Evolutionary conservation across 2,113 vertebrate genomes (phyloP).

Genomic region (Malaclemys terrapin): DNA sequence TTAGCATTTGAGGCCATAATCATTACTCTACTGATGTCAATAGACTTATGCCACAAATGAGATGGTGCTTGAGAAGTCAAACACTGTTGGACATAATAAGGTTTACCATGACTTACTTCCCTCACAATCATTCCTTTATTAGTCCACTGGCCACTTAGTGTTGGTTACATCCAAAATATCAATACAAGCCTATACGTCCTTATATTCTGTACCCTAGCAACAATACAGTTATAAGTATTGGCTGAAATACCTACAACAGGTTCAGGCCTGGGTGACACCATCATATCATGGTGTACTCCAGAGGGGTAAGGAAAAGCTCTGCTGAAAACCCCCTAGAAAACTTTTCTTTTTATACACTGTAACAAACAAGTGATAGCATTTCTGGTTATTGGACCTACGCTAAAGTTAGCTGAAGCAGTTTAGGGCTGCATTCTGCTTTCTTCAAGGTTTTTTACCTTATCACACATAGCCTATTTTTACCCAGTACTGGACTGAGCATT

Average conservation of each 20-base stretch:
- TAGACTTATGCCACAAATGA: neutral
- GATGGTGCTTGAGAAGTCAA: neutral
- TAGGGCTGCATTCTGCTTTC: too few relatives aligned
- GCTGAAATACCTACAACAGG: too few relatives aligned
- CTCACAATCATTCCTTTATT: neutral
- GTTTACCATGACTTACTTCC: neutral
- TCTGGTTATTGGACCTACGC: too few relatives aligned
- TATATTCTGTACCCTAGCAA: too few relatives aligned
- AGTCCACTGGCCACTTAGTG: neutral
- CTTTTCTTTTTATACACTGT: neutral
- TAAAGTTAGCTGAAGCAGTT: too few relatives aligned
- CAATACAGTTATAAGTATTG: too few relatives aligned
- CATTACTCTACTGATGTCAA: neutral
- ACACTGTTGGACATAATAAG: neutral
- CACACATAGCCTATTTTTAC: too few relatives aligned
- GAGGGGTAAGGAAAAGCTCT: neutral
- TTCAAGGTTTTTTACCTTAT: too few relatives aligned
- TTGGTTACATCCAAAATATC: neutral
- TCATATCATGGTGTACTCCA: neutral
- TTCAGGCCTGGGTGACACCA: too few relatives aligned
- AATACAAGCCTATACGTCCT: neutral
- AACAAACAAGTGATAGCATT: too few relatives aligned
- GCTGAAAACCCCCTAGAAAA: neutral
- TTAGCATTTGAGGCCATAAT: neutral
- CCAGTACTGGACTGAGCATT: too few relatives aligned